These are phyloP conservation scores for Didymodactylos carnosus DNA, from an alignment of 2,888 invertebrate species.

Conservation along the genomic window DNA sequence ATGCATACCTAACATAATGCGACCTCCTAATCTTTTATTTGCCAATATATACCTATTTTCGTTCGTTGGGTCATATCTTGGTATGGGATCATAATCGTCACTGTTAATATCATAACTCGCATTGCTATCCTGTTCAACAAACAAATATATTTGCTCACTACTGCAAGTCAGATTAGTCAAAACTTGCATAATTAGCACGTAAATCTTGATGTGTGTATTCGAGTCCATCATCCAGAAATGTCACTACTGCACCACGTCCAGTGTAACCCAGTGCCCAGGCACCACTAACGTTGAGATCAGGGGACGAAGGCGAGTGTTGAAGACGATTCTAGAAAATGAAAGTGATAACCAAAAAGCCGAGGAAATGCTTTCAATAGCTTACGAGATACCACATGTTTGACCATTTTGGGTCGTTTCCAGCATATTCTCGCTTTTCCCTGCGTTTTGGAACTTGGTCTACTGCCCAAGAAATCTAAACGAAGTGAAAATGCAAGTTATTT, in stretches of 20 bases:
- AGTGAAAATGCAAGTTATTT: too few relatives aligned
- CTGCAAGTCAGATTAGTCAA: not conserved
- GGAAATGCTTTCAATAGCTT: not conserved
- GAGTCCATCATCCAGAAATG: conserved; percentile 14
- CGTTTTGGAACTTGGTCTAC: not conserved
- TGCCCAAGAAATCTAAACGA: not conserved
- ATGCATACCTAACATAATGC: too few relatives aligned
- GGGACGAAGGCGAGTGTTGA: not conserved
- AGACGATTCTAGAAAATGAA: not conserved
- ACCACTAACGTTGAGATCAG: conserved; percentile 10
- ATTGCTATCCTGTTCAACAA: not conserved
- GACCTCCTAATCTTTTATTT: too few relatives aligned
- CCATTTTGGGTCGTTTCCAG: not conserved
- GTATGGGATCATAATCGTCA: conserved; percentile 11
- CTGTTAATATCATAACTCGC: conserved; percentile 10
- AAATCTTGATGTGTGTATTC: conserved; percentile 13
- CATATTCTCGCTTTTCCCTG: not conserved
- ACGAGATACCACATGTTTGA: not conserved
- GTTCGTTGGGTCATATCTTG: conserved; percentile 8
- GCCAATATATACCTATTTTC: conserved; percentile 8
- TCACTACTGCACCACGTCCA: conserved; percentile 9
- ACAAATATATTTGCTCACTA: not conserved
- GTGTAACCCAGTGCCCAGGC: conserved; percentile 11
- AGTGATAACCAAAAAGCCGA: too few relatives aligned
- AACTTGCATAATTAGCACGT: conserved; percentile 4